phyloP scores from a whole-genome alignment of 64 coral and sea anemone species.

The Stylophora pistillata region DNA sequence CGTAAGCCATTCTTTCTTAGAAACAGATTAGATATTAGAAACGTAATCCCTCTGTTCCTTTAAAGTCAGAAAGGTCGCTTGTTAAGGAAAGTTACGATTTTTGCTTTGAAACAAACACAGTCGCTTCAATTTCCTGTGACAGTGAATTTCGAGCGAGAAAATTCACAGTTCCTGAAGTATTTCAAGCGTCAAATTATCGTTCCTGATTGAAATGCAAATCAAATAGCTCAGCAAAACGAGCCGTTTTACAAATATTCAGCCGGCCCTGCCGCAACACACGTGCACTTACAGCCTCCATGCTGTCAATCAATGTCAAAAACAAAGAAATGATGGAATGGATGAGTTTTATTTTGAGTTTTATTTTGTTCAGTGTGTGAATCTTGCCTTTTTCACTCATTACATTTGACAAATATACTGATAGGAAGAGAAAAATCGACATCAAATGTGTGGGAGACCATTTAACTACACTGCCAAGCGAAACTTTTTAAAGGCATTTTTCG shows the following conservation, averaged over 20 bases:
- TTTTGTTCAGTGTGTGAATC: background rate
- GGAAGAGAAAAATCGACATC: too few relatives aligned
- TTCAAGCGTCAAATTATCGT: background rate
- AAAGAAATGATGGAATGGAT: background rate
- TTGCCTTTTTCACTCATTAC: background rate
- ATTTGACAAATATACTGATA: too few relatives aligned
- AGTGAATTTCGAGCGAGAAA: constrained; percentile 1
- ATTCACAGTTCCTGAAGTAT: background rate
- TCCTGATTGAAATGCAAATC: background rate
- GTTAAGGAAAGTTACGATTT: background rate
- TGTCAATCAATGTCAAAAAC: constrained; percentile 43
- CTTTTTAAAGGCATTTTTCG: too few relatives aligned
- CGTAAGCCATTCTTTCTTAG: background rate
- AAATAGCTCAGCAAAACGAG: background rate
- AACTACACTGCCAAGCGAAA: too few relatives aligned
- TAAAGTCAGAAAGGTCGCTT: background rate
- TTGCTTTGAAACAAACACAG: background rate
- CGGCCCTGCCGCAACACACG: background rate
- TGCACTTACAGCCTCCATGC: background rate
- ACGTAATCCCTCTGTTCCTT: too few relatives aligned
- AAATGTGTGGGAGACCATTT: too few relatives aligned
- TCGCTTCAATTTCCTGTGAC: background rate
- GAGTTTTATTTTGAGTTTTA: background rate
- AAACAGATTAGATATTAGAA: background rate
- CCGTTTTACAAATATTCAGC: constrained; percentile 1